A percentile compares a stretch with the other conserved stretches of the same genome.
These are phyloP conservation scores for Hycleus phaleratus DNA, from an alignment of 1,140 invertebrate genomes.

Conservation along the genomic window DNA sequence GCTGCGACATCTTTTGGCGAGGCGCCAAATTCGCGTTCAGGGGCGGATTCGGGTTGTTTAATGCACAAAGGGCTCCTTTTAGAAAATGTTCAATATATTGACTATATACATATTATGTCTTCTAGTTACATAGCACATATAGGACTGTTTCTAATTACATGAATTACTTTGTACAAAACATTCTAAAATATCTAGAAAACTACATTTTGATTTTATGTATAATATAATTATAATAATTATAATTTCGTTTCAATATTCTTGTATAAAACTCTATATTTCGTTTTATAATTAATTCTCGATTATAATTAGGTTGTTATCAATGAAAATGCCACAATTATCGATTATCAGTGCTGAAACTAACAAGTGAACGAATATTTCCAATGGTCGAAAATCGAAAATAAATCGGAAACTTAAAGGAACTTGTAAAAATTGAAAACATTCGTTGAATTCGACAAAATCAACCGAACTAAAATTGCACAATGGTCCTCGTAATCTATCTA, in stretches of 20 bases:
- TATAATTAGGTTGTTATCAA: neutral
- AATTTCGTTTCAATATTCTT: slow-evolving; percentile 12
- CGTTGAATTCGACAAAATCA: neutral
- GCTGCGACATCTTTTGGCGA: too few species aligned
- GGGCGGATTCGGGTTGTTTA: neutral
- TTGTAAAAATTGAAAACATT: slow-evolving; percentile 13
- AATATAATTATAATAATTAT: neutral
- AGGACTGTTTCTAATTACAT: slow-evolving; percentile 29
- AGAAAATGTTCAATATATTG: slow-evolving; percentile 29
- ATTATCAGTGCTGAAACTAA: slow-evolving; percentile 21
- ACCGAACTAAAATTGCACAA: neutral
- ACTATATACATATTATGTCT: slow-evolving; percentile 31
- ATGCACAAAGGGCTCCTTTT: neutral
- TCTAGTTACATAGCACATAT: slow-evolving; percentile 32
- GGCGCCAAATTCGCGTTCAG: too few species aligned
- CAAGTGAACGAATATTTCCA: slow-evolving; percentile 24
- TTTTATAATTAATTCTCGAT: neutral
- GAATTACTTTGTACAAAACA: slow-evolving; percentile 40
- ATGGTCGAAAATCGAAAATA: neutral
- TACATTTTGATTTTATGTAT: slow-evolving; percentile 38
- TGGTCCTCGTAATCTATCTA: neutral
- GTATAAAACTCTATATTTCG: too few species aligned
- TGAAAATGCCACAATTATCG: slow-evolving; percentile 6
- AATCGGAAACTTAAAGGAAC: too few species aligned
- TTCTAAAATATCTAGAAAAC: slow-evolving; percentile 42